Evolutionary conservation across 1,140 invertebrate species (phyloP).

Genomic region (Pseudomyrmex gracilis): DNA sequence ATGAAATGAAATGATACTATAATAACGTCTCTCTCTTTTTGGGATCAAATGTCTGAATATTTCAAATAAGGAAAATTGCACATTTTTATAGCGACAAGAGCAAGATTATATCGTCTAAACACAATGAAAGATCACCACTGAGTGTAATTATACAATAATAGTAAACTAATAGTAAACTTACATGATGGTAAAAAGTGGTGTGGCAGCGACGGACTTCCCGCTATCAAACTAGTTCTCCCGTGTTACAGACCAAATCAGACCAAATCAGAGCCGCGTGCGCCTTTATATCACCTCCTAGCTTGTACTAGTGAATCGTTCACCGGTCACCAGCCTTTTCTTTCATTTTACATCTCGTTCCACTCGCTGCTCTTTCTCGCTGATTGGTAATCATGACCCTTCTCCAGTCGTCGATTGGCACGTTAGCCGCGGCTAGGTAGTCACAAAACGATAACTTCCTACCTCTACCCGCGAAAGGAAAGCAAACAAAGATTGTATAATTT

Average conservation of each 20-base stretch:
- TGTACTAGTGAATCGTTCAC: slow-evolving; percentile 76
- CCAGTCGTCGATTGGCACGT: slow-evolving; percentile 23
- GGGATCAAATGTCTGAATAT: too few species aligned
- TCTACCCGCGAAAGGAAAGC: slow-evolving; percentile 9
- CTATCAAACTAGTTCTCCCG: slow-evolving; percentile 62
- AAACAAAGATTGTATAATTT: neutral
- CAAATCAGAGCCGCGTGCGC: slow-evolving; percentile 74
- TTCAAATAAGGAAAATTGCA: too few species aligned
- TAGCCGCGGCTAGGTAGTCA: neutral
- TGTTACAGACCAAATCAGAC: slow-evolving; percentile 77
- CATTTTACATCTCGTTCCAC: slow-evolving; percentile 64
- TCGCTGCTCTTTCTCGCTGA: slow-evolving; percentile 54
- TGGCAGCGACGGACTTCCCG: slow-evolving; percentile 77
- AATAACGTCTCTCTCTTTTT: too few species aligned
- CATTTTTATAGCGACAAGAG: too few species aligned
- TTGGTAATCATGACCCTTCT: slow-evolving; percentile 35
- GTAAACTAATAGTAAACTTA: slow-evolving; percentile 70
- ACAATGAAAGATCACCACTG: too few species aligned
- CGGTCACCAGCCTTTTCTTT: slow-evolving; percentile 76
- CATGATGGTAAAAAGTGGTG: slow-evolving; percentile 83
- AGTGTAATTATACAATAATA: neutral
- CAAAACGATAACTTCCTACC: slow-evolving; percentile 2
- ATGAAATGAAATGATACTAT: too few species aligned
- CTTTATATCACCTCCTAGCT: slow-evolving; percentile 85
- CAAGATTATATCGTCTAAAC: too few species aligned